Base-by-base conservation (phyloP, 2,797 vertebrate species). In the Hafferia zeledoni region DNA sequence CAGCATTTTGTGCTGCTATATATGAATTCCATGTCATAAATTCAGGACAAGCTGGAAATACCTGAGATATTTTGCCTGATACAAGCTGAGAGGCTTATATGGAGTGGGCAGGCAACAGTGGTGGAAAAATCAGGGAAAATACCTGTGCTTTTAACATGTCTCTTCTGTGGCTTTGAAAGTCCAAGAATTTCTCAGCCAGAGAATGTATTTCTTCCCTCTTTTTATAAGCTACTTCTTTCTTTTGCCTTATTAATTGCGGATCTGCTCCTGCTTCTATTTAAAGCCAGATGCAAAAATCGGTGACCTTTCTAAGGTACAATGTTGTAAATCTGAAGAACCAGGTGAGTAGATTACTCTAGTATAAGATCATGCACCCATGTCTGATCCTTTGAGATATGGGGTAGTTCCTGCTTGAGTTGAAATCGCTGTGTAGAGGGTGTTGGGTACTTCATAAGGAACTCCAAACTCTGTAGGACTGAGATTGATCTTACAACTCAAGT, bases 81-180 rank as follows among this genome's bases (percentile, higher is more conserved):
- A 59, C 22, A 35, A 35, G 31, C 65, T 82, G 87, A 94, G 74
- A 64, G 39, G 83, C 61, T 84, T 72, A 59, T 52, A 60, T 55
- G 65, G 69, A 94, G 50, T 31, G 63, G 76, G 37, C 37, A 87
- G 68, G 78, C 92, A 85, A 83, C 70, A 81, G 60, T 50, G 39
- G 61, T 95, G 60, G 72, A 90, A 91, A 93, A 93, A 94, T 95
- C 95, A 95, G 95, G 95, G 95, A 96, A 95, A 94, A 95, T 94
- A 95, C 91, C 95, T 94, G 80, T 91, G 95, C 92, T 93, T 96
- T 96, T 96, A 95, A 93, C 55, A 49, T 79, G 44, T 94, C 43
- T 96, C 24, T 92, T 95, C 95, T 96, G 89, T 96, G 84, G 89
- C 90, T 97, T 86, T 95, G 95, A 92, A 92, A 95, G 12, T 94